Conservation (phyloP, 2,113 vertebrate genomes). For the Macrotis lagotis region DNA sequence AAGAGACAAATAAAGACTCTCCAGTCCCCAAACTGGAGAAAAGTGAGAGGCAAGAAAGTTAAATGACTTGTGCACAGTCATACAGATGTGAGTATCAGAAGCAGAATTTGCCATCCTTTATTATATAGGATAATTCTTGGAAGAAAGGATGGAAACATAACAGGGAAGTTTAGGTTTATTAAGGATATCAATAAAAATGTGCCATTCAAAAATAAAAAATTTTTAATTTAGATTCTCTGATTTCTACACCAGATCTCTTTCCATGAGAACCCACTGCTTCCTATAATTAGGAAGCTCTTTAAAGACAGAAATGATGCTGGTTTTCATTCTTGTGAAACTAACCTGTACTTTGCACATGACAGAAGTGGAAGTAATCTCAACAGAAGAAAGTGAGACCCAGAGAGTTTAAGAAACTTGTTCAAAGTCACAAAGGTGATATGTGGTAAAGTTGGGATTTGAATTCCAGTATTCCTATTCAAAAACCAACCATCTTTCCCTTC, state of each 20-base stretch:
- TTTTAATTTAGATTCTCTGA: not conserved
- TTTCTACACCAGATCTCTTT: not conserved
- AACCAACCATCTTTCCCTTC: too few species aligned
- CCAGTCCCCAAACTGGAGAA: not conserved
- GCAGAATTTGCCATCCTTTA: not conserved
- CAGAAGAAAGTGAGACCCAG: slow-evolving; percentile 22
- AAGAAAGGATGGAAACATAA: not conserved
- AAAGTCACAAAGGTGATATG: not conserved
- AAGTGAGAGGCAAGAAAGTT: not conserved
- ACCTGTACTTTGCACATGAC: too few species aligned
- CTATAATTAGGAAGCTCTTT: too few species aligned
- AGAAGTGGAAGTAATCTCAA: not conserved
- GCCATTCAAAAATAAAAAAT: not conserved
- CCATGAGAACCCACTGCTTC: not conserved
- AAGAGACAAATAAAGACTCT: not conserved
- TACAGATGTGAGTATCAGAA: not conserved
- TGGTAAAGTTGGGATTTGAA: not conserved
- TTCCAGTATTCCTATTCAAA: too few species aligned
- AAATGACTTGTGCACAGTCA: not conserved
- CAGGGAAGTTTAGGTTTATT: not conserved
- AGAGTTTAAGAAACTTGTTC: not conserved
- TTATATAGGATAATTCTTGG: not conserved
- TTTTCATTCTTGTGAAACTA: too few species aligned
- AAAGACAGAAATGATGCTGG: too few species aligned
- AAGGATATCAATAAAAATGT: not conserved